Percentiles rank a stretch among this genome's conserved stretches.
Conservation (phyloP, 2,888 invertebrate genomes). For the Capitulum mitella region DNA sequence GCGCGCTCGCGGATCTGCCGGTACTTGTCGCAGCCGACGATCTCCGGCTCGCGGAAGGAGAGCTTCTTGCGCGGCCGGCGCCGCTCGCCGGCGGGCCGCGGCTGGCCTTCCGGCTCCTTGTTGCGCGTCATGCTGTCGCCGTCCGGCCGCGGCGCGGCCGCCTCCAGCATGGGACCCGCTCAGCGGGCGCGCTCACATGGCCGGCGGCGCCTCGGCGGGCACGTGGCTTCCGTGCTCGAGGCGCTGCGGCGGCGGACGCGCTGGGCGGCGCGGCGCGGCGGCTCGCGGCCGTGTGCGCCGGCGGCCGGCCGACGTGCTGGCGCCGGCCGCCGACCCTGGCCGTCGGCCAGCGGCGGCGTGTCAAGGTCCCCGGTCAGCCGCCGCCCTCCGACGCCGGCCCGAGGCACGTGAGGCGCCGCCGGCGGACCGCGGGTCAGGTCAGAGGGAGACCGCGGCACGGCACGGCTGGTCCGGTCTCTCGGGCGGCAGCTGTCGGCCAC, state of each 20-base stretch:
- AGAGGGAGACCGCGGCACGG: too few relatives aligned
- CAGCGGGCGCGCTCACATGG: too few relatives aligned
- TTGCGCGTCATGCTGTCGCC: background rate
- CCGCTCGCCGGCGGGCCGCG: conserved; percentile 38
- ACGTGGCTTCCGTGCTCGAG: background rate
- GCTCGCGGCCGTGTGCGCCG: background rate
- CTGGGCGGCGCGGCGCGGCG: background rate
- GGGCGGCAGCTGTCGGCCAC: too few relatives aligned
- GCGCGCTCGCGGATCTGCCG: background rate
- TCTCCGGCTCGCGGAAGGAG: conserved; percentile 78
- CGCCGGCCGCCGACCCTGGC: background rate
- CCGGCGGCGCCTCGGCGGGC: background rate
- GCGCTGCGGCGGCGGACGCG: background rate
- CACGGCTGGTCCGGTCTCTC: too few relatives aligned
- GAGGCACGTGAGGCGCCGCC: too few relatives aligned
- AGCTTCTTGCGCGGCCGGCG: conserved; percentile 72
- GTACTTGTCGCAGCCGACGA: conserved; percentile 46
- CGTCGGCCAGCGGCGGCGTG: background rate
- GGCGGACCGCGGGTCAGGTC: too few relatives aligned
- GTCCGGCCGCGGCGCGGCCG: background rate
- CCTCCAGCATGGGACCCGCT: background rate
- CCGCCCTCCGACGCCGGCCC: too few relatives aligned
- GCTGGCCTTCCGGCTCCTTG: conserved; percentile 11
- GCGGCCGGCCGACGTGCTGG: background rate
- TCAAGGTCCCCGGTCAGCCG: background rate